Percentiles rank a stretch among this genome's conserved stretches.
Evolutionary conservation across 1,140 invertebrate genomes (phyloP).

Genomic region (Zaprionus taronus): DNA sequence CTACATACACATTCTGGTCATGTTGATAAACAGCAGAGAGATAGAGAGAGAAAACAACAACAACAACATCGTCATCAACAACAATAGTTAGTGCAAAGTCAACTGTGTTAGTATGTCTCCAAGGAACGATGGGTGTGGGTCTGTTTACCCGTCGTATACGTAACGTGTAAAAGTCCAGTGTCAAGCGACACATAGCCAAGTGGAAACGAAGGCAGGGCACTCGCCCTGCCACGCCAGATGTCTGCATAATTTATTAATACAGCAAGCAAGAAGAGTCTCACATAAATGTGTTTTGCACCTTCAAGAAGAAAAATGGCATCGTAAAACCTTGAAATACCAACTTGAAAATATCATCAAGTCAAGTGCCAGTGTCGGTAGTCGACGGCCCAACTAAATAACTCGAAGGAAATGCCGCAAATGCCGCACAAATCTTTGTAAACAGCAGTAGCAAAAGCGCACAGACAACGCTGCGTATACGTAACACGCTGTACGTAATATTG

Average conservation of each 20-base stretch:
- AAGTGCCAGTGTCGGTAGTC: constrained; percentile 20
- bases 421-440: constrained; percentile 77
- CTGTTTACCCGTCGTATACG: constrained; percentile 67
- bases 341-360: constrained; percentile 54
- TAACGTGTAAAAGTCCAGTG: constrained; percentile 56
- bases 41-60: neutral
- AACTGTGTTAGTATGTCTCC: constrained; percentile 11
- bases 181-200: constrained; percentile 48
- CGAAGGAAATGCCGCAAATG: constrained; percentile 57
- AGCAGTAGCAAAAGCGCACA: constrained; percentile 11
- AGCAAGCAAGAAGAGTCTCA: constrained; percentile 30
- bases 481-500: constrained; percentile 57
- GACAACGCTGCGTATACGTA: constrained; percentile 45
- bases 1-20: constrained; percentile 32
- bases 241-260: constrained; percentile 77
- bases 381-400: constrained; percentile 64
- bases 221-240: constrained; percentile 51
- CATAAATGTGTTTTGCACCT: constrained; percentile 57
- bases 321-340: constrained; percentile 28
- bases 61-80: constrained; percentile 22
- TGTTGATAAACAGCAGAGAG: constrained; percentile 34
- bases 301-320: constrained; percentile 63
- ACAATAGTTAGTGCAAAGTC: constrained; percentile 14
- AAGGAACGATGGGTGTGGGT: neutral
- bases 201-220: neutral